A percentile compares a stretch with the other conserved stretches of the same genome.
These are phyloP conservation scores for Solen grandis DNA, from an alignment of 1,140 invertebrate genomes.

Conservation along the genomic window DNA sequence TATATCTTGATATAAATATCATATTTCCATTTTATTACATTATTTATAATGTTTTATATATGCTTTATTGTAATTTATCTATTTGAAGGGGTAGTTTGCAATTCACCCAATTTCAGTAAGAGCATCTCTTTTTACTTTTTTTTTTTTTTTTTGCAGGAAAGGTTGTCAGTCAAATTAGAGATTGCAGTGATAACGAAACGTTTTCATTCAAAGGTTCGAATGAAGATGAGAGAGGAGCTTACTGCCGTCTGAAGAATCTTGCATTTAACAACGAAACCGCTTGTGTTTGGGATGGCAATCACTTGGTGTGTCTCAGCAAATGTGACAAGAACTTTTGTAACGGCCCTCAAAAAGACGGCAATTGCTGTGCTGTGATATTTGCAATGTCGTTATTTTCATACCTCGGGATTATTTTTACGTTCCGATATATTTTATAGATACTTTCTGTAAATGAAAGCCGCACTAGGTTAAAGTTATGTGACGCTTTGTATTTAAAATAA, in stretches of 20 bases:
- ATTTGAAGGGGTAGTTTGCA: background rate
- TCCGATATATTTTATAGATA: too few species aligned
- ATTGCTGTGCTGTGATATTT: too few species aligned
- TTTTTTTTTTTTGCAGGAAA: constrained; percentile 9
- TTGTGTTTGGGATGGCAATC: constrained; percentile 39
- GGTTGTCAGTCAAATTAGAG: constrained; percentile 11
- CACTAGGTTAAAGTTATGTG: too few species aligned
- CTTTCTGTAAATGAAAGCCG: too few species aligned
- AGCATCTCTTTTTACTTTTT: background rate
- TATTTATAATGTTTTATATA: too few species aligned
- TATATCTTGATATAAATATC: too few species aligned
- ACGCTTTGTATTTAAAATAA: too few species aligned
- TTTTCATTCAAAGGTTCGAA: constrained; percentile 27
- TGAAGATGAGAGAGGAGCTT: constrained; percentile 16
- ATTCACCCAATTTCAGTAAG: background rate
- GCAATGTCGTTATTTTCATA: too few species aligned
- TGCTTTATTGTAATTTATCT: too few species aligned
- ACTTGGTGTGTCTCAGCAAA: constrained; percentile 21
- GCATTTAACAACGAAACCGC: constrained; percentile 34
- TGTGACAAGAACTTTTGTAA: constrained; percentile 43
- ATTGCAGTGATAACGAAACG: constrained; percentile 16
- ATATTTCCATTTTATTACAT: too few species aligned
- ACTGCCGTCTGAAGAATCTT: constrained; percentile 12
- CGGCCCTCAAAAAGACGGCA: too few species aligned
- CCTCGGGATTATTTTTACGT: too few species aligned